Percentiles rank a stretch among this genome's conserved stretches.
phyloP scores from a whole-genome alignment of 2,888 invertebrate species.

The Toxonevra muliebris region DNA sequence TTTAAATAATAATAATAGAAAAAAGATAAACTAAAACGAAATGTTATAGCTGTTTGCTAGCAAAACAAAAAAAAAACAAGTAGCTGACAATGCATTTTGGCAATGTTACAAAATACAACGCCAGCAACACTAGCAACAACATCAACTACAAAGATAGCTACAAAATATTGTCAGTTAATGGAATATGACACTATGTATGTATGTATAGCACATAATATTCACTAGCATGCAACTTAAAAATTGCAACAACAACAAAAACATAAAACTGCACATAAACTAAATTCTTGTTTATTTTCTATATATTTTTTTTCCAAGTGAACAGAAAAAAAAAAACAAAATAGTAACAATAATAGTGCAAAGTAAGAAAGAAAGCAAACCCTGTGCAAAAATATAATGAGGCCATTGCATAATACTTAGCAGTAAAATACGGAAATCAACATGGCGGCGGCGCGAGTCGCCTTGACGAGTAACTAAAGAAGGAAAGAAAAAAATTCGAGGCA shows the following conservation, averaged over 20 bases:
- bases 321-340: not conserved
- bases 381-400: not conserved
- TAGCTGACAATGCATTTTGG: not conserved
- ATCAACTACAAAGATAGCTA: not conserved
- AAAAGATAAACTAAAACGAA: no score
- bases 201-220: not conserved
- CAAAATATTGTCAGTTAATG: slow-evolving; percentile 1
- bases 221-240: not conserved
- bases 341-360: not conserved
- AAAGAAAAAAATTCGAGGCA: not conserved
- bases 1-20: no score
- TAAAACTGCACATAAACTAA: no score
- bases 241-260: not conserved
- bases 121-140: not conserved
- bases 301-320: not conserved
- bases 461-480: not conserved
- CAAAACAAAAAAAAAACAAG: no score
- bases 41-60: no score
- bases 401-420: slow-evolving; percentile 4
- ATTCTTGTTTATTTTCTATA: no score
- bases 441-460: not conserved
- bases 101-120: not conserved
- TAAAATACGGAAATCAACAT: not conserved
- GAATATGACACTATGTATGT: slow-evolving; percentile 1
- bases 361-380: not conserved